These are phyloP conservation scores for Lycia hirtaria DNA, from an alignment of 2,888 invertebrate genomes.

Conservation along the genomic window DNA sequence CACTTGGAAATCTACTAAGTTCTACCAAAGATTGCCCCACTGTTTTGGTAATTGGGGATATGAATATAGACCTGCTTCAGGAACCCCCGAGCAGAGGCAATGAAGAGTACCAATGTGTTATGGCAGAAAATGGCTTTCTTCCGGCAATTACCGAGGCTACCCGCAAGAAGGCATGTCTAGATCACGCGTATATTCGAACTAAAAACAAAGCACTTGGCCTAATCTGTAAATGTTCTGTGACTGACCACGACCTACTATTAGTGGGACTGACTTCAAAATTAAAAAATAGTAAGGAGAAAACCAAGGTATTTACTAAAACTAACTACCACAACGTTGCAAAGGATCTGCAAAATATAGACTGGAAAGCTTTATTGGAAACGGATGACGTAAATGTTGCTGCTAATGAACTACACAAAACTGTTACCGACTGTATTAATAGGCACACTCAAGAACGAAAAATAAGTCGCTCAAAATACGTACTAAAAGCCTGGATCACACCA, in stretches of 20 bases:
- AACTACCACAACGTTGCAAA: neutral
- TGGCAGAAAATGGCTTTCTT: neutral
- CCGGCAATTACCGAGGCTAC: neutral
- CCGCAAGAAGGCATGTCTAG: neutral
- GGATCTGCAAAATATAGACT: neutral
- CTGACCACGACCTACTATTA: neutral
- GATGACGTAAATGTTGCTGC: too few relatives aligned
- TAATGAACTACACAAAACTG: too few relatives aligned
- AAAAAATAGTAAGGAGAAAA: neutral
- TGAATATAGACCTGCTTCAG: too few relatives aligned
- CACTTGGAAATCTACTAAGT: too few relatives aligned
- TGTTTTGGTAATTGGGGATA: too few relatives aligned
- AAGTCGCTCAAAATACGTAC: too few relatives aligned
- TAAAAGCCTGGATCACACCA: too few relatives aligned
- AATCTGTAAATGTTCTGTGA: neutral
- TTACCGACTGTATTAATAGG: too few relatives aligned
- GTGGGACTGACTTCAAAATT: neutral
- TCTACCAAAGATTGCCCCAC: too few relatives aligned
- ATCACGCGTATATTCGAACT: constrained; percentile 3
- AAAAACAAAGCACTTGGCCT: constrained; percentile 10
- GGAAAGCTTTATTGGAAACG: too few relatives aligned
- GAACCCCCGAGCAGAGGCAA: too few relatives aligned
- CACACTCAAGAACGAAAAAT: too few relatives aligned
- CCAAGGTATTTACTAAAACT: neutral
- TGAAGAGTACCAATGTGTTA: neutral